These are phyloP conservation scores for Schrankia costaestrigalis DNA, from an alignment of 2,888 invertebrate species.

Conservation along the genomic window DNA sequence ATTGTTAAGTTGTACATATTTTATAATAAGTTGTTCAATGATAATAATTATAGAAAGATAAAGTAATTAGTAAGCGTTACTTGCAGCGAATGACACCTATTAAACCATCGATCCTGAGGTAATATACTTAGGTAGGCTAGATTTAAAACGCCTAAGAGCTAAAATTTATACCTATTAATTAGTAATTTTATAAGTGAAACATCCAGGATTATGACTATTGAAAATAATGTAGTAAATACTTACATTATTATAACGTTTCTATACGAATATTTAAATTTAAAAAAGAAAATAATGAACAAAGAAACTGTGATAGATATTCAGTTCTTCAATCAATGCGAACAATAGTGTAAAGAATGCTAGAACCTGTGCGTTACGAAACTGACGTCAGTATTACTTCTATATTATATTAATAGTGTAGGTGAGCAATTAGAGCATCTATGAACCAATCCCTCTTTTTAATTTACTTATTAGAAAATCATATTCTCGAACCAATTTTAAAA, in stretches of 20 bases:
- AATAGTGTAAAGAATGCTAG: conserved; percentile 14
- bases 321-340: conserved; percentile 24
- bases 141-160: conserved; percentile 29
- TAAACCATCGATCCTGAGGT: conserved; percentile 18
- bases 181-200: conserved; percentile 26
- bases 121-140: conserved; percentile 28
- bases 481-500: conserved; percentile 65
- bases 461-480: conserved; percentile 42
- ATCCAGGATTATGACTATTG: conserved; percentile 23
- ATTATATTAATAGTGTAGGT: conserved; percentile 12
- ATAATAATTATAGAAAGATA: conserved; percentile 27
- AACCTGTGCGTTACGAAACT: conserved; percentile 11
- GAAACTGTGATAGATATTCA: conserved; percentile 50
- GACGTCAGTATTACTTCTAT: conserved; percentile 12
- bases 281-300: conserved; percentile 33
- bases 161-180: conserved; percentile 24
- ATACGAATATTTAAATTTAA: conserved; percentile 25
- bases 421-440: conserved; percentile 16
- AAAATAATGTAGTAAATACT: conserved; percentile 24
- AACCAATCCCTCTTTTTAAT: conserved; percentile 20
- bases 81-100: conserved; percentile 23
- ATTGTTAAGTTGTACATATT: conserved; percentile 50
- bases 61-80: conserved; percentile 24
- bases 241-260: conserved; percentile 22
- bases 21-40: conserved; percentile 33